Evolutionary conservation across 2,888 invertebrate species (phyloP).

Genomic region (Hypselothyrea guttata): DNA sequence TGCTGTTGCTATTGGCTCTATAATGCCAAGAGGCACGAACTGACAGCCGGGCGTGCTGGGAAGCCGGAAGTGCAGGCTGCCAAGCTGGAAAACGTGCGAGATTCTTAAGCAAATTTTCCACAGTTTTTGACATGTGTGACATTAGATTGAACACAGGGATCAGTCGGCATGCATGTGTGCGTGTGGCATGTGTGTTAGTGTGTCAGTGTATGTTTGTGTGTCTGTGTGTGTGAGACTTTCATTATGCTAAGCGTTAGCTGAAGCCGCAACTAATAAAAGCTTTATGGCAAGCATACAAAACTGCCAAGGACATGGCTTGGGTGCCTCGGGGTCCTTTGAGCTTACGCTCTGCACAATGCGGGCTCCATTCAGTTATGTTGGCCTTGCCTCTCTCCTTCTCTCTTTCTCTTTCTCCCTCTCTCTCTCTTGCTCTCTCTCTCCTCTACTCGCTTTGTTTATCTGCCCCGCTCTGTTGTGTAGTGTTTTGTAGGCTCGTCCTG

Average conservation of each 20-base stretch:
- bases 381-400: neutral
- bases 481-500: slow-evolving; percentile 18
- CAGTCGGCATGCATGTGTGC: slow-evolving; percentile 22
- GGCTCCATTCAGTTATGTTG: neutral
- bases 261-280: slow-evolving; percentile 63
- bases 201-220: slow-evolving; percentile 9
- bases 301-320: slow-evolving; percentile 25
- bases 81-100: slow-evolving; percentile 56
- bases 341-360: slow-evolving; percentile 36
- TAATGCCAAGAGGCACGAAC: slow-evolving; percentile 66
- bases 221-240: slow-evolving; percentile 20
- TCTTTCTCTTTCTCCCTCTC: neutral
- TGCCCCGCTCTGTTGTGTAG: neutral
- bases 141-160: slow-evolving; percentile 68
- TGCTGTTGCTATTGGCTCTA: slow-evolving; percentile 63
- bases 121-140: slow-evolving; percentile 66
- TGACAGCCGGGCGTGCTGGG: slow-evolving; percentile 13
- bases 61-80: slow-evolving; percentile 42
- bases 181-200: neutral
- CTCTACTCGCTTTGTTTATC: neutral
- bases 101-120: slow-evolving; percentile 64
- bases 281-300: slow-evolving; percentile 47
- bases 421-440: neutral
- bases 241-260: slow-evolving; percentile 44
- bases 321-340: slow-evolving; percentile 28